Percentiles rank a stretch among this genome's conserved stretches.
phyloP scores from a whole-genome alignment of 2,888 invertebrate species.

The Emmelina monodactyla region DNA sequence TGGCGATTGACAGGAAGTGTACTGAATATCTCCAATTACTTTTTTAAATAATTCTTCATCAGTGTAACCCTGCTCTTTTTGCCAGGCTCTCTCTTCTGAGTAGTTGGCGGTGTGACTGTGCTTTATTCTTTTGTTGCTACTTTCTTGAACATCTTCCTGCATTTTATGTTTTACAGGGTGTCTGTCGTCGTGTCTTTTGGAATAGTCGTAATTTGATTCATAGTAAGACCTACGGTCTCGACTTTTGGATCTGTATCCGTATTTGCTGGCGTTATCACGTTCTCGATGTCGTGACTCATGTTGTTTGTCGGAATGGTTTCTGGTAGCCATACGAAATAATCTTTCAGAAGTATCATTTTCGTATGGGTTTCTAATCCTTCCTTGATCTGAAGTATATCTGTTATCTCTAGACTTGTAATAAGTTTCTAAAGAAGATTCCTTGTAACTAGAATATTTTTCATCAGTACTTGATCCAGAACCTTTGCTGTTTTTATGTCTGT shows the following conservation, averaged over 20 bases:
- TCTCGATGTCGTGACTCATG: conserved; percentile 18
- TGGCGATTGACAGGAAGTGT: conserved; percentile 40
- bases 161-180: conserved; percentile 24
- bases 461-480: conserved; percentile 21
- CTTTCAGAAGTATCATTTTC: conserved; percentile 25
- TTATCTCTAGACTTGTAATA: conserved; percentile 7
- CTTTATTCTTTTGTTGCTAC: conserved; percentile 28
- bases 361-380: conserved; percentile 14
- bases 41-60: conserved; percentile 15
- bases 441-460: conserved; percentile 19
- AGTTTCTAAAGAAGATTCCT: conserved; percentile 18
- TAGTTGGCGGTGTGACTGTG: conserved; percentile 19
- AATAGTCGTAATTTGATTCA: conserved; percentile 4
- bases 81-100: conserved; percentile 16
- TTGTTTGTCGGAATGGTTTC: conserved; percentile 20
- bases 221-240: conserved; percentile 19
- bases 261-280: conserved; percentile 18
- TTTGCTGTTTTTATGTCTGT: conserved; percentile 20
- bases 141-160: conserved; percentile 28
- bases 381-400: too few relatives aligned
- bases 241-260: conserved; percentile 4
- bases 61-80: conserved; percentile 14
- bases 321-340: conserved; percentile 17
- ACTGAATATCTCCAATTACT: conserved; percentile 18
- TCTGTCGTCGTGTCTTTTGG: conserved; percentile 2